phyloP scores from a whole-genome alignment of 2,797 vertebrate genomes.

The Rhinophrynus dorsalis region DNA sequence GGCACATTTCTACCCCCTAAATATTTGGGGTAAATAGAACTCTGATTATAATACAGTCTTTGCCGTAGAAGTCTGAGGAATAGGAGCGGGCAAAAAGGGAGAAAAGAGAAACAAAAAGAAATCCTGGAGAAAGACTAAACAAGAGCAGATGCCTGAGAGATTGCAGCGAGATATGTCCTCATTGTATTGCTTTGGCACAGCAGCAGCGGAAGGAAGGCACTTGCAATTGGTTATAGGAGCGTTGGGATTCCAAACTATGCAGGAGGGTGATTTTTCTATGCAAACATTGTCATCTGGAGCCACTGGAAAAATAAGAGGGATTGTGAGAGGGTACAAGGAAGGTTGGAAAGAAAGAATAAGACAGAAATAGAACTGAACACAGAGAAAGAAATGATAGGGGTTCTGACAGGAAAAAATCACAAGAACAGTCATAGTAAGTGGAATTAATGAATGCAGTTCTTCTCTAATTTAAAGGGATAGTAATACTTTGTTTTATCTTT shows the following conservation, averaged over 20 bases:
- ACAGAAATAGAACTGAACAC: too few species aligned
- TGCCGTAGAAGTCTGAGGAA: too few species aligned
- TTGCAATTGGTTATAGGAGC: constrained; percentile 22
- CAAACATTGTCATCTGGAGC: constrained; percentile 91
- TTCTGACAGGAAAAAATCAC: too few species aligned
- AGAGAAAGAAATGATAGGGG: too few species aligned
- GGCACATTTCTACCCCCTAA: background rate
- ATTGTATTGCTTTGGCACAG: constrained; percentile 32
- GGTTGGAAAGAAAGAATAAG: too few species aligned
- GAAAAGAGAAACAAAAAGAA: background rate
- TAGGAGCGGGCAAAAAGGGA: background rate
- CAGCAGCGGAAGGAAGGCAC: constrained; percentile 30
- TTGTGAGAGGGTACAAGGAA: background rate
- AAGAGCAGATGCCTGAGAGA: background rate
- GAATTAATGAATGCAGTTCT: too few species aligned
- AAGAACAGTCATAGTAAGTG: too few species aligned
- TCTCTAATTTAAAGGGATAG: too few species aligned
- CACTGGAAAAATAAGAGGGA: constrained; percentile 67
- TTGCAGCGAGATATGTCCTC: background rate
- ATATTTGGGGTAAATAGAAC: too few species aligned
- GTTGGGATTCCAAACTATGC: constrained; percentile 15
- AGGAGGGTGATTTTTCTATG: constrained; percentile 58
- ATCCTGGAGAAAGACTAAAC: background rate
- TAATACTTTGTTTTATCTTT: too few species aligned
- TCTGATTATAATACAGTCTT: too few species aligned